Percentiles rank a stretch among this genome's conserved stretches.
Conservation (phyloP, 2,113 vertebrate species). For the Labrus mixtus region DNA sequence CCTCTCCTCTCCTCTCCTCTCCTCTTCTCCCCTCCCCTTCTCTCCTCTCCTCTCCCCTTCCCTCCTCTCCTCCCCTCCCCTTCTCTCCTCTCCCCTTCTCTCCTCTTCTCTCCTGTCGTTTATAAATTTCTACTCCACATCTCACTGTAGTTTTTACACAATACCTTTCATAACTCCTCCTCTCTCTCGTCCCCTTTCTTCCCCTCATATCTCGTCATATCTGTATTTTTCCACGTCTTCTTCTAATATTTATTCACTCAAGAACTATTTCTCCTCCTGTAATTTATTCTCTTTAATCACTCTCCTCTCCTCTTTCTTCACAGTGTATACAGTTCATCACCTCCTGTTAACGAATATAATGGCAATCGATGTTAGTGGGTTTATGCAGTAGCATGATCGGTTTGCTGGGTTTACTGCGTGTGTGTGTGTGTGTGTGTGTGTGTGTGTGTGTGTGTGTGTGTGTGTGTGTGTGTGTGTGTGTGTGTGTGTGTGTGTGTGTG, state of each 20-base stretch:
- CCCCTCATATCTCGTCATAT: background rate
- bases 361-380: slow-evolving; percentile 19
- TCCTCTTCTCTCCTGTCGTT: background rate
- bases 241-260: background rate
- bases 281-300: background rate
- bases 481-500: too few relatives aligned
- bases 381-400: slow-evolving; percentile 11
- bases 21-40: too few relatives aligned
- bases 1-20: too few relatives aligned
- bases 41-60: too few relatives aligned
- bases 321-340: background rate
- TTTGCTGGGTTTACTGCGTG: background rate
- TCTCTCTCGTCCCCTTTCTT: background rate
- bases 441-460: background rate
- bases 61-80: too few relatives aligned
- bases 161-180: background rate
- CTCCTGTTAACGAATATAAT: slow-evolving; percentile 20
- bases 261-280: background rate
- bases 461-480: too few relatives aligned
- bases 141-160: too few relatives aligned
- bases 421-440: slow-evolving; percentile 6
- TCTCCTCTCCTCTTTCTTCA: background rate
- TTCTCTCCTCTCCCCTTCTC: background rate
- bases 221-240: background rate
- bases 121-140: too few relatives aligned